phyloP scores from a whole-genome alignment of 1,140 invertebrate species.

The Augochlora pura region DNA sequence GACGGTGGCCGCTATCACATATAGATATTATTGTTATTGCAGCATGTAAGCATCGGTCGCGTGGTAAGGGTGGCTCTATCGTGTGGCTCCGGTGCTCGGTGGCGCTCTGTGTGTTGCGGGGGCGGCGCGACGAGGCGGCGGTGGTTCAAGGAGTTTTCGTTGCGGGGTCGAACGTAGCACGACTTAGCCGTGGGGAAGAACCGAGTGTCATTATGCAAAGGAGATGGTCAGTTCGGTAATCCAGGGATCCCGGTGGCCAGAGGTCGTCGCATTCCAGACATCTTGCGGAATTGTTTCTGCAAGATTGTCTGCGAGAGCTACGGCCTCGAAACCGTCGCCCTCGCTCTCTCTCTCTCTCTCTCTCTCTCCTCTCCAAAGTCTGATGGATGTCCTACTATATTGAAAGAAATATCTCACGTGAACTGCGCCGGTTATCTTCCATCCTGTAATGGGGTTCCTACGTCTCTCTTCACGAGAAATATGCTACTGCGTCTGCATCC shows the following conservation, averaged over 20 bases:
- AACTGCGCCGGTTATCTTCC: constrained; percentile 20
- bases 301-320: constrained; percentile 55
- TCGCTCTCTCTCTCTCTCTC: too few species aligned
- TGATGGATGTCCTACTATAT: constrained; percentile 78
- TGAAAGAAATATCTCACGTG: constrained; percentile 77
- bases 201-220: constrained; percentile 77
- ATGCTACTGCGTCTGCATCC: background rate
- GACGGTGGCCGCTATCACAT: constrained; percentile 44
- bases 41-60: constrained; percentile 43
- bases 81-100: background rate
- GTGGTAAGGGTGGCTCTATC: constrained; percentile 28
- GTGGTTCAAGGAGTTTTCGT: constrained; percentile 28
- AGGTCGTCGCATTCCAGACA: constrained; percentile 74
- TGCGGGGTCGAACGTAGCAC: constrained; percentile 27
- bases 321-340: constrained; percentile 30
- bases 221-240: constrained; percentile 78
- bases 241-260: constrained; percentile 64
- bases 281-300: constrained; percentile 73
- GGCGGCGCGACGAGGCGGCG: constrained; percentile 8
- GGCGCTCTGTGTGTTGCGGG: constrained; percentile 8
- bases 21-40: constrained; percentile 68
- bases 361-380: constrained; percentile 68
- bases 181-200: constrained; percentile 14
- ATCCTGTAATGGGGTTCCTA: constrained; percentile 5
- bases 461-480: too few species aligned